Evolutionary conservation across 2,797 vertebrate species (phyloP).

Genomic region (Rallus crepitans): DNA sequence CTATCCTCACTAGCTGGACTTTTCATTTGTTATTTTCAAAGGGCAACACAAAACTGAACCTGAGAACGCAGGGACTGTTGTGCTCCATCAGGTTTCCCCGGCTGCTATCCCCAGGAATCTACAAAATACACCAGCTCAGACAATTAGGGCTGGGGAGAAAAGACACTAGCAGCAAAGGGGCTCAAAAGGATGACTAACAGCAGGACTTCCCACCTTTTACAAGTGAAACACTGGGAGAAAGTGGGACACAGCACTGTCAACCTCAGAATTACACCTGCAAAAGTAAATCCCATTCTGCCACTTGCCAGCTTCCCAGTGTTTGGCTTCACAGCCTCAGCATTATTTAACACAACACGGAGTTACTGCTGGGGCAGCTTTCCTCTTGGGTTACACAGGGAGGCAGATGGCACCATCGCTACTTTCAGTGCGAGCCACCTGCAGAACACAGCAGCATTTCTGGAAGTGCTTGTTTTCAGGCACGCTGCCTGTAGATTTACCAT

Average conservation of each 20-base stretch:
- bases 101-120: not conserved
- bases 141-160: not conserved
- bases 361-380: not conserved
- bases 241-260: accelerated
- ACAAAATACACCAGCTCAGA: not conserved
- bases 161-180: not conserved
- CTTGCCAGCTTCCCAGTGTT: not conserved
- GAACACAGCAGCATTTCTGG: not conserved
- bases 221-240: not conserved
- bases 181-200: not conserved
- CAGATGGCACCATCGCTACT: not conserved
- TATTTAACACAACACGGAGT: not conserved
- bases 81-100: not conserved
- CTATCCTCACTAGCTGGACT: not conserved
- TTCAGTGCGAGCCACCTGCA: not conserved
- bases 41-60: not conserved
- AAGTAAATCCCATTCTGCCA: not conserved
- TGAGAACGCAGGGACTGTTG: not conserved
- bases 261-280: not conserved
- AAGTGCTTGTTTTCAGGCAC: not conserved
- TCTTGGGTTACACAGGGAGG: accelerated
- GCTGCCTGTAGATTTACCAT: not conserved
- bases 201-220: not conserved
- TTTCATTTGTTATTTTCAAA: not conserved
- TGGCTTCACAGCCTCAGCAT: not conserved